Evolutionary conservation across 1,140 invertebrate genomes (phyloP).

Genomic region (Drosophila prosaltans): DNA sequence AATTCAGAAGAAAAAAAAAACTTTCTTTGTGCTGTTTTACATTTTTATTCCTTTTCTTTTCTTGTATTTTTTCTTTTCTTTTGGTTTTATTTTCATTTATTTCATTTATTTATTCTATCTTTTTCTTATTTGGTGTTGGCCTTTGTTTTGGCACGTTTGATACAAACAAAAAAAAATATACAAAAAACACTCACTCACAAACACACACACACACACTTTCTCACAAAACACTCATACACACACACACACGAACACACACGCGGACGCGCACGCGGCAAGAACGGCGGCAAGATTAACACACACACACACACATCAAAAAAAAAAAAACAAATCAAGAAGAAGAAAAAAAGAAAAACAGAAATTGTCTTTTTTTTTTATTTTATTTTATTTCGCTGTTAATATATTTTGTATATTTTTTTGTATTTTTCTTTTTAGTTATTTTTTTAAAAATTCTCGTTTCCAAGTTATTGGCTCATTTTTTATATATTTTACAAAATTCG

Average conservation of each 20-base stretch:
- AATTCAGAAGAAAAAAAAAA: conserved; percentile 28
- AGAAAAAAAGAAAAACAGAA: conserved; percentile 16
- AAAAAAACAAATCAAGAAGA: conserved; percentile 43
- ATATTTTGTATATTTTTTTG: conserved; percentile 5
- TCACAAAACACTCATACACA: conserved; percentile 41
- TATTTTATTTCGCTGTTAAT: not conserved
- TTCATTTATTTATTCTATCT: not conserved
- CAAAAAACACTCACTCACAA: conserved; percentile 32
- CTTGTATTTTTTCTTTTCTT: not conserved
- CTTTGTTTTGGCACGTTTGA: conserved; percentile 34
- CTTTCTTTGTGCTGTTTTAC: conserved; percentile 24
- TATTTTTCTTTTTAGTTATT: not conserved
- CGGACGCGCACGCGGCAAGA: conserved; percentile 21
- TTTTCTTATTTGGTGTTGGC: conserved; percentile 25
- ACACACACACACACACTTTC: conserved; percentile 11
- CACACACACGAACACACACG: conserved; percentile 47
- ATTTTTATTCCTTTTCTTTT: conserved; percentile 18
- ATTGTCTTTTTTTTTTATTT: conserved; percentile 24
- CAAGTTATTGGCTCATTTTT: not conserved
- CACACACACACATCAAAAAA: conserved; percentile 28
- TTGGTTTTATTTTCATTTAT: not conserved
- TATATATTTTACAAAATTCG: not conserved
- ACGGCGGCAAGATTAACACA: conserved; percentile 19
- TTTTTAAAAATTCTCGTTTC: not conserved
- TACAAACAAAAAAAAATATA: conserved; percentile 57